phyloP scores from a whole-genome alignment of 2,888 invertebrate species.

The Hydropsyche betteni region DNA sequence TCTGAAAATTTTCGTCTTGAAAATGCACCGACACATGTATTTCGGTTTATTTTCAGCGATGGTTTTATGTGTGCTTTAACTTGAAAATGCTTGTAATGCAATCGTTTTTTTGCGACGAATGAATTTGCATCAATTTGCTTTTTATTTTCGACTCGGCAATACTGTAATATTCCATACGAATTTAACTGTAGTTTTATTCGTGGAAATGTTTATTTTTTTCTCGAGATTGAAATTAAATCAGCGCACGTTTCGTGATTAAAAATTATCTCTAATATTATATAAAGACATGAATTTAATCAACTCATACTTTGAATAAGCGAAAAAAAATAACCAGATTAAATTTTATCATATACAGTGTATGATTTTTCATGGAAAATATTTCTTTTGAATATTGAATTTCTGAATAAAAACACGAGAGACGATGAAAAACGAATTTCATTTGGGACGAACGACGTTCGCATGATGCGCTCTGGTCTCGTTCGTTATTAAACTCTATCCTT shows the following conservation, averaged over 20 bases:
- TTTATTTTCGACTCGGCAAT: too few species aligned
- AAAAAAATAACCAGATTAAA: background rate
- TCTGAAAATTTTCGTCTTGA: background rate
- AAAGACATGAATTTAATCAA: background rate
- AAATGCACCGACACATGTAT: background rate
- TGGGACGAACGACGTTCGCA: constrained; percentile 19
- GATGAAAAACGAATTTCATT: constrained; percentile 32
- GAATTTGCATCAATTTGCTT: constrained; percentile 5
- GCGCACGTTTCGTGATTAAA: too few species aligned
- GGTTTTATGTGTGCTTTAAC: constrained; percentile 6
- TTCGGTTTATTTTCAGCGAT: background rate
- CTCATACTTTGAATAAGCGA: background rate
- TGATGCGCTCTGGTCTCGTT: constrained; percentile 4
- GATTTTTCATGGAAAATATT: background rate
- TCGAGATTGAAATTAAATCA: too few species aligned
- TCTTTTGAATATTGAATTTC: constrained; percentile 11
- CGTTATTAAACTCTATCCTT: constrained; percentile 31
- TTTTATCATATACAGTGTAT: background rate
- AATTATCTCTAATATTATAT: background rate
- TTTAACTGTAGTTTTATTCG: too few species aligned
- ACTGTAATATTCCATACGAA: too few species aligned
- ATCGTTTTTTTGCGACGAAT: constrained; percentile 11
- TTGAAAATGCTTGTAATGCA: constrained; percentile 15
- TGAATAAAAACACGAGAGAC: background rate
- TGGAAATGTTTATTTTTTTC: too few species aligned